phyloP scores from a whole-genome alignment of 2,797 vertebrate species.

The Spinus olivaceus region DNA sequence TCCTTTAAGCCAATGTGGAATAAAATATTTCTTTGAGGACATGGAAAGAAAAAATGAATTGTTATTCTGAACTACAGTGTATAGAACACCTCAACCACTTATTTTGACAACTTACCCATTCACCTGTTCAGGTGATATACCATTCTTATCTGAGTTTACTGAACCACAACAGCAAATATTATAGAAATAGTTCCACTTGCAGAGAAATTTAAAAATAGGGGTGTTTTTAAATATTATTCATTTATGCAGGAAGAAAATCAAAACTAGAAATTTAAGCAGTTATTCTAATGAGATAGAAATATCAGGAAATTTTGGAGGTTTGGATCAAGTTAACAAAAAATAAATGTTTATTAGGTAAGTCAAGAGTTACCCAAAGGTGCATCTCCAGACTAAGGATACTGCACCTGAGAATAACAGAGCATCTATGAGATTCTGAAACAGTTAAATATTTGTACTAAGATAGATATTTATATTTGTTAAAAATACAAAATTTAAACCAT shows the following conservation, averaged over 20 bases:
- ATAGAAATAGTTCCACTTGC: background rate
- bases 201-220: background rate
- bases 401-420: background rate
- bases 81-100: background rate
- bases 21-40: background rate
- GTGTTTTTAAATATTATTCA: background rate
- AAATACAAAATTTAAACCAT: background rate
- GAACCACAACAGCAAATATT: background rate
- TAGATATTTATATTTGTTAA: background rate
- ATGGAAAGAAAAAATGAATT: background rate
- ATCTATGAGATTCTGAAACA: background rate
- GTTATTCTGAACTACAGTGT: background rate
- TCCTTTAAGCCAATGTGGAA: background rate
- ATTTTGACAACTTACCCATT: background rate
- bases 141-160: background rate
- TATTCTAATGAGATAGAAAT: background rate
- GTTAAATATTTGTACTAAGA: background rate
- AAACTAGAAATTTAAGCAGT: background rate
- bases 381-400: background rate
- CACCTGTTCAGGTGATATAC: fast-evolving
- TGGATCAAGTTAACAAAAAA: background rate
- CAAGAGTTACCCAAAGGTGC: background rate
- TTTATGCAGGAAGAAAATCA: background rate
- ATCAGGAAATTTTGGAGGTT: background rate
- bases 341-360: background rate